Conservation (phyloP, 2,797 vertebrate genomes). For the Sarcoramphus papa region DNA sequence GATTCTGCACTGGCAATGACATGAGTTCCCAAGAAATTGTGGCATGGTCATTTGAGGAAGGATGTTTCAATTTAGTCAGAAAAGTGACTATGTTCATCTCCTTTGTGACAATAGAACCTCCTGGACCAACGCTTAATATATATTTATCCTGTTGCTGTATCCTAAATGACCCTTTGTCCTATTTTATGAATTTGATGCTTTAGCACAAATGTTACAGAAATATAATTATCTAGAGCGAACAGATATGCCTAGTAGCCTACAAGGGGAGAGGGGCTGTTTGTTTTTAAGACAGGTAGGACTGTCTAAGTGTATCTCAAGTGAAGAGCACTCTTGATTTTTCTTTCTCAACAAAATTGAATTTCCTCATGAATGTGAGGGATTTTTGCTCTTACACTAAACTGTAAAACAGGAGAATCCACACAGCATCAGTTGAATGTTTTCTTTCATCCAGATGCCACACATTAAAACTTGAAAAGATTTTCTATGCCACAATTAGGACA, state of each 20-base stretch:
- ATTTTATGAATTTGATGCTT: background rate
- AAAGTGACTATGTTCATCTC: background rate
- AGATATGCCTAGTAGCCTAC: background rate
- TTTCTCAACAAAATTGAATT: background rate
- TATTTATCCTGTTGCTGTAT: background rate
- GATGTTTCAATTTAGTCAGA: background rate
- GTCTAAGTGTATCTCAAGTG: background rate
- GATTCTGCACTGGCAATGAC: background rate
- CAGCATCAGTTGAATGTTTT: background rate
- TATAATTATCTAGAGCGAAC: background rate
- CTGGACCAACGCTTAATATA: background rate
- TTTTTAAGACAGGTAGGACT: background rate
- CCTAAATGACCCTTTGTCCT: background rate
- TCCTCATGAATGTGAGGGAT: background rate
- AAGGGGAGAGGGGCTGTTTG: background rate
- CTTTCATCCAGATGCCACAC: background rate
- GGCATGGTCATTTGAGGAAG: background rate
- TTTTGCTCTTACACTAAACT: background rate
- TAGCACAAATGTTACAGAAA: background rate
- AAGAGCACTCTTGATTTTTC: background rate
- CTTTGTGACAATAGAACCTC: background rate
- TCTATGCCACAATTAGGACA: background rate
- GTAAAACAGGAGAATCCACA: background rate
- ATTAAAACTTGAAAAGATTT: background rate
- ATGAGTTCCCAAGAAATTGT: background rate